These are phyloP conservation scores for Lateolabrax maculatus DNA, from an alignment of 2,797 vertebrate species.

Conservation along the genomic window DNA sequence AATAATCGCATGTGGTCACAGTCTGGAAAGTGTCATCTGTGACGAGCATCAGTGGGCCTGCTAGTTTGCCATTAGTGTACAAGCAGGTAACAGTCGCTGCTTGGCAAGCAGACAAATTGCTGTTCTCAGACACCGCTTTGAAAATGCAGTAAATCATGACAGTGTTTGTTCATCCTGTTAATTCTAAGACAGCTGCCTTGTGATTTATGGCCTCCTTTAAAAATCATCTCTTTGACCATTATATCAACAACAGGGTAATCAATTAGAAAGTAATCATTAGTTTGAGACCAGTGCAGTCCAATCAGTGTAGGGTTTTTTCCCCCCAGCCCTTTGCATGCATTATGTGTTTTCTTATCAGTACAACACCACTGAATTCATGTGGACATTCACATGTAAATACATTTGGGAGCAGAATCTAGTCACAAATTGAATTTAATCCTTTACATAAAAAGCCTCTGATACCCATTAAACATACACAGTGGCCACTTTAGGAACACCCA, in stretches of 20 bases:
- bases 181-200: constrained; percentile 44
- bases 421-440: background rate
- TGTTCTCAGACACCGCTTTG: constrained; percentile 17
- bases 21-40: constrained; percentile 1
- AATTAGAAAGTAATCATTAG: constrained; percentile 49
- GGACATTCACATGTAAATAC: background rate
- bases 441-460: background rate
- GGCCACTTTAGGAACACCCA: background rate
- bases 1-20: background rate
- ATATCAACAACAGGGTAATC: constrained; percentile 29
- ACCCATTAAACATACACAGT: background rate
- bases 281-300: constrained; percentile 17
- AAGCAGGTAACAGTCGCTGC: constrained; percentile 36
- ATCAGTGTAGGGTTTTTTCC: background rate
- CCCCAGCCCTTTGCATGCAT: background rate
- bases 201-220: constrained; percentile 55
- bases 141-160: constrained; percentile 37
- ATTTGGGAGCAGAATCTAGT: background rate
- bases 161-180: constrained; percentile 58
- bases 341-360: background rate
- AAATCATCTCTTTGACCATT: constrained; percentile 32
- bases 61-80: constrained; percentile 15
- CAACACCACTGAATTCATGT: background rate
- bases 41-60: constrained; percentile 4
- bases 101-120: constrained; percentile 42